A percentile compares a stretch with the other conserved stretches of the same genome.
Conservation (phyloP, 2,797 vertebrate genomes). For the Xerus rutilus region DNA sequence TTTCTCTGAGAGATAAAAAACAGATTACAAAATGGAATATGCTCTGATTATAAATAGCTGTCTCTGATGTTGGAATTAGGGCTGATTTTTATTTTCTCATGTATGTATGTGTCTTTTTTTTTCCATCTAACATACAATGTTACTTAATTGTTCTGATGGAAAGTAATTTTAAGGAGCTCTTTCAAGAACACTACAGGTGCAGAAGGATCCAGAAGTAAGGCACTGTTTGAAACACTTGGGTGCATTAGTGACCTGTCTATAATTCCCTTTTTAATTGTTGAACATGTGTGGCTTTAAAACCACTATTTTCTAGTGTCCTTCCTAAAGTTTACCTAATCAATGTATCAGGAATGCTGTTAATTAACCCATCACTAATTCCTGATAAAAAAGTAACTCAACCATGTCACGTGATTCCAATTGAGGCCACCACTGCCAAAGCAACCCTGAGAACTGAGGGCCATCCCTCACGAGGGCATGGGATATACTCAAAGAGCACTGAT, state of each 20-base stretch:
- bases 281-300: not conserved
- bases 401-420: not conserved
- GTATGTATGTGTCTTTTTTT: not conserved
- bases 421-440: not conserved
- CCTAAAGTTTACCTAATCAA: not conserved
- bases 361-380: not conserved
- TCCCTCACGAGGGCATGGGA: fast-evolving
- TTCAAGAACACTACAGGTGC: not conserved
- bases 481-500: not conserved
- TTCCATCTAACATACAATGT: not conserved
- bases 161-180: not conserved
- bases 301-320: not conserved
- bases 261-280: not conserved
- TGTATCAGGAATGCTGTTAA: not conserved
- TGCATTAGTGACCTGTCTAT: not conserved
- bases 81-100: not conserved
- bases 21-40: not conserved
- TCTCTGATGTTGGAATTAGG: not conserved
- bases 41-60: not conserved
- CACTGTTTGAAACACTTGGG: not conserved
- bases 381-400: too few relatives aligned
- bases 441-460: not conserved
- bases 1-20: not conserved
- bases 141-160: not conserved
- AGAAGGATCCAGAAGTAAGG: not conserved